Conservation (phyloP, 1,140 invertebrate genomes). For the Caerostris extrusa region DNA sequence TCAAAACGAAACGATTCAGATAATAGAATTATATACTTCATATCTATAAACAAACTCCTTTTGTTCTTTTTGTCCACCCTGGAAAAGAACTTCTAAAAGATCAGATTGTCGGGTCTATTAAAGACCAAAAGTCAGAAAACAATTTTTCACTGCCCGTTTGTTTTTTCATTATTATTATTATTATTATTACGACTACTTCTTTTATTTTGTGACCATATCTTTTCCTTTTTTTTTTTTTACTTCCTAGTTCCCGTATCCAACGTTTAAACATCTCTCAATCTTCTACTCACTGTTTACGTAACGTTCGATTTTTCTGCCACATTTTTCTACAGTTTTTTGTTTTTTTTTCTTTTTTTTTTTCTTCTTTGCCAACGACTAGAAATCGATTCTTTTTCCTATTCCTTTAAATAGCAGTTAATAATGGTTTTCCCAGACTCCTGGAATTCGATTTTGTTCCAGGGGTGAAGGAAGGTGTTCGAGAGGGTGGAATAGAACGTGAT, state of each 20-base stretch:
- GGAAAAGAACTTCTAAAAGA: slow-evolving; percentile 22
- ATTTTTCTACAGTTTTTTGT: slow-evolving; percentile 59
- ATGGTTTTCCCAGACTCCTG: slow-evolving; percentile 66
- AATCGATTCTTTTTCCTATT: slow-evolving; percentile 76
- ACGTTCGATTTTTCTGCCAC: slow-evolving; percentile 72
- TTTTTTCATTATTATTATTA: slow-evolving; percentile 18
- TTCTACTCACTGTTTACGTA: slow-evolving; percentile 70
- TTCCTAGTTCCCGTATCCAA: slow-evolving; percentile 6
- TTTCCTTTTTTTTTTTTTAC: slow-evolving; percentile 52
- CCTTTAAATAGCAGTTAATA: slow-evolving; percentile 78
- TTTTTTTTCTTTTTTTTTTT: slow-evolving; percentile 33
- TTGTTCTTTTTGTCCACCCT: not conserved
- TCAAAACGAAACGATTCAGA: not conserved
- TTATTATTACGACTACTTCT: slow-evolving; percentile 43
- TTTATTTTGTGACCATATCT: slow-evolving; percentile 50
- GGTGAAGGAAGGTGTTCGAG: not conserved
- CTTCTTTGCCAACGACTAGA: slow-evolving; percentile 34
- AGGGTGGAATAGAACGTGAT: not conserved
- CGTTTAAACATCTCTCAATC: slow-evolving; percentile 77
- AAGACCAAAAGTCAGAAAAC: slow-evolving; percentile 39
- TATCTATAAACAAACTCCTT: slow-evolving; percentile 36
- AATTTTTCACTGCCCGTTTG: not conserved
- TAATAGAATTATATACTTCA: slow-evolving; percentile 17
- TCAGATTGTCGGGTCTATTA: slow-evolving; percentile 69
- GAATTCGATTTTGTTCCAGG: slow-evolving; percentile 66